Evolutionary conservation across 2,888 invertebrate genomes (phyloP), one percentile per base, ranked within the genome.

Genomic region (Torymus auratus): DNA sequence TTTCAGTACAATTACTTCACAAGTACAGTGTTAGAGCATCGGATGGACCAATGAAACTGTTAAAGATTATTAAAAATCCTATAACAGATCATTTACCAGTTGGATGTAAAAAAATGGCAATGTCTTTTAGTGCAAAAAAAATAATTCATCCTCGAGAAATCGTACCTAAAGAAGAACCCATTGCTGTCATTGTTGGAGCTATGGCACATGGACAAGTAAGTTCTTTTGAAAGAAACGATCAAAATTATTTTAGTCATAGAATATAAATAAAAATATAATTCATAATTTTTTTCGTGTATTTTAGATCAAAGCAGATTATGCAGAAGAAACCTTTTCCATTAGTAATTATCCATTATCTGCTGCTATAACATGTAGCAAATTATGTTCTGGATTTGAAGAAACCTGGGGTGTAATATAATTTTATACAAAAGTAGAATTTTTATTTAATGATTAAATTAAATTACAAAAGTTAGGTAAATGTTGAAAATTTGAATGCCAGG

Each of bases 41-140:
- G 73, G 97, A 98, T 89, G 96, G 96, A 0, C 95, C 96, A 0
- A 95, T 96, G 91, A 97, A 98, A 89, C 91, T 99, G 65, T 92
- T 99, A 84, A 98, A 98, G 93, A 97, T 98, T 3, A 98, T 99
- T 69, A 98, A 98, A 91, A 99, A 99, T 92, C 99, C 99, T 0
- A 93, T 99, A 0, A 96, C 96, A 7, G 94, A 97, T 89, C 98
- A 99, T 92, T 92, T 99, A 70, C 99, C 99, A 0, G 96, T 97
- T 17, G 99, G 99, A 28, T 97, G 97, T 82, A 94, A 93, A 84
- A 99, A 99, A 91, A 93, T 97, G 74, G 95, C 95, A 0, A 98
- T 97, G 93, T 98, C 98, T 11, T 98, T 96, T 91, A 95, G 96
- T 84, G 95, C 97, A 0, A 95, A 95, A 84, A 93, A 95, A 84